These are phyloP conservation scores for Amia ocellicauda DNA, from an alignment of 2,113 vertebrate genomes.

Conservation along the genomic window DNA sequence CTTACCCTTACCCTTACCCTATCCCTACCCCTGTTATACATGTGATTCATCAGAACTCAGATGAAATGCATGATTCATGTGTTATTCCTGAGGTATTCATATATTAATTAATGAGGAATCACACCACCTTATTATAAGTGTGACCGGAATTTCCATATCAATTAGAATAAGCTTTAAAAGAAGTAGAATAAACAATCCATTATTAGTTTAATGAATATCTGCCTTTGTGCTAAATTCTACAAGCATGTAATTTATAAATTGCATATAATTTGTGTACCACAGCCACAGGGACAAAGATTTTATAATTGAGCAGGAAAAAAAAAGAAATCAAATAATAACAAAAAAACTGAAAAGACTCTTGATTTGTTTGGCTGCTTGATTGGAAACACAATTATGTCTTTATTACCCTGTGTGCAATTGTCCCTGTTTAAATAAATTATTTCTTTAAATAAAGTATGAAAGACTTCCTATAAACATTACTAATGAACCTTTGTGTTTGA, in stretches of 20 bases:
- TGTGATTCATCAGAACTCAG: too few relatives aligned
- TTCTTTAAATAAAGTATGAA: neutral
- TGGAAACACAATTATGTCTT: slow-evolving; percentile 12
- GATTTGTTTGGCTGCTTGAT: slow-evolving; percentile 25
- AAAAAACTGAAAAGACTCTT: slow-evolving; percentile 13
- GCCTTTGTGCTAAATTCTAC: slow-evolving; percentile 5
- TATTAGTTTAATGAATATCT: slow-evolving; percentile 7
- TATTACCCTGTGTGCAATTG: slow-evolving; percentile 8
- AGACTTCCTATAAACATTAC: neutral
- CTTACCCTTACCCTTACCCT: too few relatives aligned
- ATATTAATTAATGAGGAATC: too few relatives aligned
- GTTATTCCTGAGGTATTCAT: too few relatives aligned
- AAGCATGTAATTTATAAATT: slow-evolving; percentile 20
- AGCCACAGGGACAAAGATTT: slow-evolving; percentile 15
- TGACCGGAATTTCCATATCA: neutral
- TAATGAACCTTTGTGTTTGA: neutral
- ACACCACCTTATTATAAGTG: too few relatives aligned
- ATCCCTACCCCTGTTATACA: too few relatives aligned
- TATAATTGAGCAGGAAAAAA: slow-evolving; percentile 12
- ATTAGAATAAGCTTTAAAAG: slow-evolving; percentile 8
- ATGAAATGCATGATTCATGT: too few relatives aligned
- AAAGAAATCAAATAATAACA: neutral
- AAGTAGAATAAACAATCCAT: slow-evolving; percentile 17
- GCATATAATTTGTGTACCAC: slow-evolving; percentile 6
- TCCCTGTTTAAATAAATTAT: slow-evolving; percentile 4